Conservation (phyloP, 53 echinoderm and acorn worm species). For the Apostichopus leukothele region DNA sequence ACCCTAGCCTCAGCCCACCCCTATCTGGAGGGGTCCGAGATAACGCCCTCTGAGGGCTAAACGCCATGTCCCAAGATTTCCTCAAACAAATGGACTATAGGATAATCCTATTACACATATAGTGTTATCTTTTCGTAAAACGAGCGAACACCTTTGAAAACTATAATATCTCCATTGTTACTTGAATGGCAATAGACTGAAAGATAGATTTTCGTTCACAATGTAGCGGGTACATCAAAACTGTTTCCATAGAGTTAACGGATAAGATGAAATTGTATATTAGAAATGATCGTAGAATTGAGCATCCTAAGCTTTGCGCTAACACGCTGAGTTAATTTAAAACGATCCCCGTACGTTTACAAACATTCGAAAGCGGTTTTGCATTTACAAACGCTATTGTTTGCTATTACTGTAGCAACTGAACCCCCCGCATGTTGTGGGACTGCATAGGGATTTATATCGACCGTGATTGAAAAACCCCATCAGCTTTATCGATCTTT, state of each 20-base stretch:
- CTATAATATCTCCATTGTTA: too few species aligned
- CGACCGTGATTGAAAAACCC: neutral
- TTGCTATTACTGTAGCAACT: conserved; percentile 39
- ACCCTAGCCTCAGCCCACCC: neutral
- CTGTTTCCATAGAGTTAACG: too few species aligned
- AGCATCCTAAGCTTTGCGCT: neutral
- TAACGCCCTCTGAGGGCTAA: conserved; percentile 23
- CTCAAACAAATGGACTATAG: neutral
- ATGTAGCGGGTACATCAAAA: too few species aligned
- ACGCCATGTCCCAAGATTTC: neutral
- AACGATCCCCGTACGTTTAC: neutral
- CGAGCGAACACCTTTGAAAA: too few species aligned
- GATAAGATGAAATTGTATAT: too few species aligned
- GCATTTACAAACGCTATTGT: neutral
- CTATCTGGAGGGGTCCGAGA: conserved; percentile 23
- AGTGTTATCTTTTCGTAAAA: too few species aligned
- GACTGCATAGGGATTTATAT: neutral
- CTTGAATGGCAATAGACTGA: too few species aligned
- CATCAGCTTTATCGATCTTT: conserved; percentile 5
- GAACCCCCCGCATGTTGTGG: neutral
- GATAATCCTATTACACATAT: too few species aligned
- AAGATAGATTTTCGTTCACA: too few species aligned
- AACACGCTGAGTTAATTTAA: neutral
- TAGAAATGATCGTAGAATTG: neutral
- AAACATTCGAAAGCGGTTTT: neutral